Evolutionary conservation across 2,113 vertebrate genomes (phyloP), one percentile per base, ranked within the genome.

Genomic region (Oostethus manadensis): DNA sequence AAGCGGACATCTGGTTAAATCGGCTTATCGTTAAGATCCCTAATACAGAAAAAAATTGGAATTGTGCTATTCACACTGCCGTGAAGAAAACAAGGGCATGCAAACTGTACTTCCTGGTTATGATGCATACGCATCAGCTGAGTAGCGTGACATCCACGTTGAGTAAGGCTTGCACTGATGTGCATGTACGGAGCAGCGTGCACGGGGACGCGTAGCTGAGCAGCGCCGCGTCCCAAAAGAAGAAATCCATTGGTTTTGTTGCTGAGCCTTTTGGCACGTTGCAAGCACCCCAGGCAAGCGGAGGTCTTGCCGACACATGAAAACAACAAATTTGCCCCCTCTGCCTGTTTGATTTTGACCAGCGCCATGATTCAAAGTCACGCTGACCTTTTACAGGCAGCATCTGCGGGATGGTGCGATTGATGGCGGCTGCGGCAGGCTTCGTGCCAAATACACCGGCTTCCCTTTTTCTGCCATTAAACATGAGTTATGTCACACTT

Each of bases 391-490:
- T 88, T 71, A 83, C 81, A 81, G 71, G 78, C 75, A 66, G 77
- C 79, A 82, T 87, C 79, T 82, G 78, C 59, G 68, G 71, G 81
- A 68, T 71, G 58, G 57, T 42, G 49, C 55, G 77, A 86, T 85
- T 87, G 85, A 87, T 88, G 83, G 68, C 79, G 67, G 56, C 22
- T 63, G 61, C 54, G 40, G 69, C 66, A 70, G 84, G 73, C 79
- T 71, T 62, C 62, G 73, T 78, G 80, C 82, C 86, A 88, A 42
- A 81, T 72, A 64, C 61, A 57, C 65, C 74, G 71, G 73, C 33
- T n/a, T 72, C 79, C 84, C 78, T 87, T 90, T 87, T 84, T 79
- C 81, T 79, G 78, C 84, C 78, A 86, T 88, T 87, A 87, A 87
- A 82, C 76, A 81, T 84, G 74, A 87, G 84, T 88, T 86, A 86